phyloP scores from a whole-genome alignment of 2,113 vertebrate species.

The Microtus richardsoni region DNA sequence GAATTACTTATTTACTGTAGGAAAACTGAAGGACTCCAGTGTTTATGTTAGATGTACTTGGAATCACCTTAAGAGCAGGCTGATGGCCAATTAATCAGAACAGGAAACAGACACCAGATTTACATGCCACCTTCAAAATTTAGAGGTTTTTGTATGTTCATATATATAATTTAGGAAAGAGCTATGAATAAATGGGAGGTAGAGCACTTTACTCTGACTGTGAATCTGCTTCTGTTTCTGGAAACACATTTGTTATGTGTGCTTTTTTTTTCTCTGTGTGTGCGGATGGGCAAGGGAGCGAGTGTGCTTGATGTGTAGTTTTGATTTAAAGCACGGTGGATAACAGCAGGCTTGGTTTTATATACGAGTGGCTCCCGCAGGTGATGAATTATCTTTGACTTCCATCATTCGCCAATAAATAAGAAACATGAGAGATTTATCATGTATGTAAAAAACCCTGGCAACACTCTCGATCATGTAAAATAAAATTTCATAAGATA shows the following conservation, averaged over 20 bases:
- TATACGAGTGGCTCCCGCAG: slow-evolving; percentile 63
- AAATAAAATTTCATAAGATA: slow-evolving; percentile 71
- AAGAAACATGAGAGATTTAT: slow-evolving; percentile 70
- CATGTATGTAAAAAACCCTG: slow-evolving; percentile 56
- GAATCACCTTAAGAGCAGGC: not conserved
- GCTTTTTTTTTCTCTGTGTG: slow-evolving; percentile 29
- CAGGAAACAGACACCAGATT: not conserved
- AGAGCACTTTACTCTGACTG: not conserved
- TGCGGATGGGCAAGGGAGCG: not conserved
- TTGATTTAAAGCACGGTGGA: slow-evolving; percentile 68
- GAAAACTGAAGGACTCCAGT: not conserved
- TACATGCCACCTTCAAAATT: not conserved
- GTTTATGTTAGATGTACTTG: not conserved
- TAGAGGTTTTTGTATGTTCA: not conserved
- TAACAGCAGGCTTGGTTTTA: slow-evolving; percentile 64
- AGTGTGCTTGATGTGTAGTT: slow-evolving; percentile 13
- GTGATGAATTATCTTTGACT: slow-evolving; percentile 72
- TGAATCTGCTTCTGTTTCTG: not conserved
- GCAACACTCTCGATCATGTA: slow-evolving; percentile 67
- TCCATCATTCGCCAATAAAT: slow-evolving; percentile 76
- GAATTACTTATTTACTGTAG: not conserved
- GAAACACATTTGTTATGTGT: slow-evolving; percentile 53
- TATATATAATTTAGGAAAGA: not conserved
- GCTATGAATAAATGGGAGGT: not conserved
- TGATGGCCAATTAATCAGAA: slow-evolving; percentile 5